Conservation (phyloP, 2,888 invertebrate species). For the Epiblema foenella region DNA sequence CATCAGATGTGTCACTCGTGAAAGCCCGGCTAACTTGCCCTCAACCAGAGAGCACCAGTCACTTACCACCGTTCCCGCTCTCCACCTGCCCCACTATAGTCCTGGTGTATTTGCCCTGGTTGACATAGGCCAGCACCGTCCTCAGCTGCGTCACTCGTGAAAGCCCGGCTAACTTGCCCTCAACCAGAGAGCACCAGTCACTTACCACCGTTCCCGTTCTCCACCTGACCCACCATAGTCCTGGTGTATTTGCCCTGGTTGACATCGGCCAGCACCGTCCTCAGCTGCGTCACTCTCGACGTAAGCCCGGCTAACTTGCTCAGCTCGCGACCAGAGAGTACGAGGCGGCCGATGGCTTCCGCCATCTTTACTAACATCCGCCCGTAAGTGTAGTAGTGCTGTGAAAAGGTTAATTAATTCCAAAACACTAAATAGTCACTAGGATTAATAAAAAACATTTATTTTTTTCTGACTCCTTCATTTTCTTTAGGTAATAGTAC, state of each 20-base stretch:
- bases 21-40: slow-evolving; percentile 97
- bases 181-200: slow-evolving; percentile 80
- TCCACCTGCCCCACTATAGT: slow-evolving; percentile 78
- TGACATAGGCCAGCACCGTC: too few relatives aligned
- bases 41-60: slow-evolving; percentile 96
- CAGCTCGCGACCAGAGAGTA: slow-evolving; percentile 97
- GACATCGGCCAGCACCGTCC: slow-evolving; percentile 92
- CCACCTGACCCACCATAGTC: slow-evolving; percentile 78
- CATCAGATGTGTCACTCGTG: slow-evolving; percentile 95
- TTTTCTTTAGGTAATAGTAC: too few relatives aligned
- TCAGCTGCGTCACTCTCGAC: slow-evolving; percentile 95
- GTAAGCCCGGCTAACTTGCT: slow-evolving; percentile 98
- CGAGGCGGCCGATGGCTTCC: slow-evolving; percentile 97
- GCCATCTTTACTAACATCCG: slow-evolving; percentile 98
- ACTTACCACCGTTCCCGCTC: slow-evolving; percentile 54
- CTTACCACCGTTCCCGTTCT: slow-evolving; percentile 56
- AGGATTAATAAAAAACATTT: too few relatives aligned
- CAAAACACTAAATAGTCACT: too few relatives aligned
- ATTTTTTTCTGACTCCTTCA: too few relatives aligned
- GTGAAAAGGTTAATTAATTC: slow-evolving; percentile 46
- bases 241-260: slow-evolving; percentile 90
- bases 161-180: slow-evolving; percentile 66
- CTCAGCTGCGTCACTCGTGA: background rate
- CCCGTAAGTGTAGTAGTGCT: slow-evolving; percentile 98
- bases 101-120: slow-evolving; percentile 86